Base-by-base conservation (phyloP, 2,797 vertebrate genomes). In the Garrulus glandarius region DNA sequence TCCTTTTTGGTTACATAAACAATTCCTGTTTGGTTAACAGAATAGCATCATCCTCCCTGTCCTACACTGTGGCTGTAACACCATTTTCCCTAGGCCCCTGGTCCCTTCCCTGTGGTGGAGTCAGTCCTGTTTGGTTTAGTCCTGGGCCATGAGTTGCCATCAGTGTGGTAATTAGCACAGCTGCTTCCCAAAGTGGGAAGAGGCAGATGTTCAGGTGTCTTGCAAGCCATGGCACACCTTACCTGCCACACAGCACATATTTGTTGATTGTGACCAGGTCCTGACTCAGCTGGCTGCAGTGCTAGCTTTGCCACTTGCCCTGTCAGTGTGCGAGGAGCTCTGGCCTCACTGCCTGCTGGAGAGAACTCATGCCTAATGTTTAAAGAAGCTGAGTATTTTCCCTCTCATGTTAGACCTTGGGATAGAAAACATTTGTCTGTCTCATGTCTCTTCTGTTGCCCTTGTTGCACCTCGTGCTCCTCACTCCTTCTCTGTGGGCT, bases 381-480 rank as follows among this genome's bases (percentile, higher is more conserved):
- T 70, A 26, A 67, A 71, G 34, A 39, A 89, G 67, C n/a, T 24
- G 23, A 37, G 27, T 46, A 50, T 23, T 56, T 81, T 22, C 22
- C 22, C 27, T 71, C 29, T 72, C 11, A 22, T 1, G 0, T 61
- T 47, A 69, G 50, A 8, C 50, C 84, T 74, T 1, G 4, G 36
- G 23, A 17, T 56, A 57, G 68, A 74, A 85, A 49, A 5, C 4
- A 9, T 32, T 26, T 24, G 2, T 21, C 34, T 67, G 4, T 37
- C 70, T 88, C 5, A 0, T 24, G 32, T 63, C 13, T 70, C 23
- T 39, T 85, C 57, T 67, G 20, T 71, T 5, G 1, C 30, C 29
- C 20, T 63, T 44, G 14, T 27, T 57, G 67, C 11, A 3, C 41
- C 47, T 68, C 0, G 0, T 59, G 52, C 11, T 56, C 3, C 0